Evolutionary conservation across 1,140 invertebrate species (phyloP).

Genomic region (Carcinoscorpius rotundicauda): DNA sequence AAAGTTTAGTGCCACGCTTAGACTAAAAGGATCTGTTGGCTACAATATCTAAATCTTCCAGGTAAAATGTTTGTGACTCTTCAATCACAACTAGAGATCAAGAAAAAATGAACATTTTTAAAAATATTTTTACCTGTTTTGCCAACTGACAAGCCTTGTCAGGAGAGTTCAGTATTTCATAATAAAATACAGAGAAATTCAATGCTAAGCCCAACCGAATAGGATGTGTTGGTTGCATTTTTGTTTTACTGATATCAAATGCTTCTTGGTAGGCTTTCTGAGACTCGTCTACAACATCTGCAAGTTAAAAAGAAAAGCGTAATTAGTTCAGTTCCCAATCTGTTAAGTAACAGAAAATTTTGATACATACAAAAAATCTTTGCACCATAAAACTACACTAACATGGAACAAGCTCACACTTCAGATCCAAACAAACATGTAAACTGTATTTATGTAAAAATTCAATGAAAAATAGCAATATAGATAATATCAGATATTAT

Average conservation of each 20-base stretch:
- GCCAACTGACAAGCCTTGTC: conserved; percentile 97
- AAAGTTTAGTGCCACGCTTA: conserved; percentile 97
- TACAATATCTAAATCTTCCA: conserved; percentile 98
- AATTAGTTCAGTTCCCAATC: too few species aligned
- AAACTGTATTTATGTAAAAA: too few species aligned
- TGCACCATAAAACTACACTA: too few species aligned
- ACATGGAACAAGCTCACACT: too few species aligned
- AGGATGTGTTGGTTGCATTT: conserved; percentile 97
- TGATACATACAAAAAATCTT: too few species aligned
- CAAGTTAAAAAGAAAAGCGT: conserved; percentile 24
- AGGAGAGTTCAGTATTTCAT: conserved; percentile 98
- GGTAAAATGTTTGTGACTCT: conserved; percentile 97
- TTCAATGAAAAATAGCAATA: too few species aligned
- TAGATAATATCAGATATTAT: too few species aligned
- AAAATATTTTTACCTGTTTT: conserved; percentile 62
- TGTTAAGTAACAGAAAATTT: too few species aligned
- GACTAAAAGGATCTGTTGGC: conserved; percentile 94
- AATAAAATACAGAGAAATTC: conserved; percentile 99
- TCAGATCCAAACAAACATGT: too few species aligned
- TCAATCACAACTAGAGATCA: conserved; percentile 69
- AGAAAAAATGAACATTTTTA: conserved; percentile 11
- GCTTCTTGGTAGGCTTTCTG: conserved; percentile 98
- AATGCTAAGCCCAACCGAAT: conserved; percentile 95
- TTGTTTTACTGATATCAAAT: conserved; percentile 95
- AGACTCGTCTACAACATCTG: conserved; percentile 92